Conservation (phyloP, 35 echinoderm and acorn worm genomes). For the Ophiothrix spiculata region DNA sequence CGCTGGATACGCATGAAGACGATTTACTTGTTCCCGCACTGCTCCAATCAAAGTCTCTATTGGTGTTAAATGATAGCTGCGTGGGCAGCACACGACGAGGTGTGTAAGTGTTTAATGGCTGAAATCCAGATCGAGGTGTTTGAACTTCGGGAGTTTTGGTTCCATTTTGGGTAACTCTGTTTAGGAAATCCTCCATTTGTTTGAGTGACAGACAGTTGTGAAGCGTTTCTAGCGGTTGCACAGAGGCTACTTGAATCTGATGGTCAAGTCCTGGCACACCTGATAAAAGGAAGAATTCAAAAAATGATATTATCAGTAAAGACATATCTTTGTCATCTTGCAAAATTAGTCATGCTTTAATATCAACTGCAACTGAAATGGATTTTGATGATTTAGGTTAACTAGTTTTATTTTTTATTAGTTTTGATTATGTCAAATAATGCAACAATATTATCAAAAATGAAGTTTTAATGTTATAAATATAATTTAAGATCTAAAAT, state of each 20-base stretch:
- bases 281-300: neutral
- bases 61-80: constrained; percentile 14
- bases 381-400: no score
- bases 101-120: constrained; percentile 60
- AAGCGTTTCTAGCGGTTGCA: constrained; percentile 84
- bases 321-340: no score
- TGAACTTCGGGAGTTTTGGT: constrained; percentile 29
- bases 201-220: constrained; percentile 91
- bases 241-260: constrained; percentile 84
- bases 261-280: constrained; percentile 66
- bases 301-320: no score
- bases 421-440: no score
- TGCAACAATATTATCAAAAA: no score
- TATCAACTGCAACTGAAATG: no score
- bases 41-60: constrained; percentile 34
- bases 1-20: constrained; percentile 84
- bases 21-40: constrained; percentile 79
- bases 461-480: no score
- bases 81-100: constrained; percentile 58
- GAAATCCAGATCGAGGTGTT: constrained; percentile 25
- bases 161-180: constrained; percentile 58
- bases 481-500: no score
- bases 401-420: no score
- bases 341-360: no score
- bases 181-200: constrained; percentile 88